These are phyloP conservation scores for Drosophila mercatorum DNA, from an alignment of 2,888 invertebrate genomes.

Conservation along the genomic window DNA sequence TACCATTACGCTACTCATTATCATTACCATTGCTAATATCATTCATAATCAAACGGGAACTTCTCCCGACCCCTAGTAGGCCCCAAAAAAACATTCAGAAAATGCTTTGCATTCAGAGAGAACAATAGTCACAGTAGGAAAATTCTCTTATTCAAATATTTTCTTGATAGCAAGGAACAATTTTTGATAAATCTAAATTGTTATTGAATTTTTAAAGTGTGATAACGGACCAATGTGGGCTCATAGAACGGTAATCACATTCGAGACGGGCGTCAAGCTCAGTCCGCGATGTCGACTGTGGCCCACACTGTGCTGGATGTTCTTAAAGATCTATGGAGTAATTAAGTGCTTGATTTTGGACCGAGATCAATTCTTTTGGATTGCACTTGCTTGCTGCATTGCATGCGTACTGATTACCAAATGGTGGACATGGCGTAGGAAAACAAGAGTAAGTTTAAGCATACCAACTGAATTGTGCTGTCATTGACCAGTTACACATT, in stretches of 20 bases:
- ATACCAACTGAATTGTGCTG: background rate
- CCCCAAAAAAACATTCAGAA: background rate
- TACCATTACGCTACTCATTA: background rate
- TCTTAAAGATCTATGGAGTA: background rate
- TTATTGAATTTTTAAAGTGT: background rate
- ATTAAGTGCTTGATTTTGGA: constrained; percentile 2
- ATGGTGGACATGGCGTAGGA: background rate
- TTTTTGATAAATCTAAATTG: background rate
- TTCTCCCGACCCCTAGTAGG: background rate
- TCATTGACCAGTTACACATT: background rate
- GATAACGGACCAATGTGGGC: background rate
- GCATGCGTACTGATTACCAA: background rate
- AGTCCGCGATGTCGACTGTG: background rate
- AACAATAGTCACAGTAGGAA: background rate
- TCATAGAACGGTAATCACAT: background rate
- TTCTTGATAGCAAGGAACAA: background rate
- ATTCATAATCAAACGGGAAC: background rate
- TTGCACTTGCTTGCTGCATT: background rate
- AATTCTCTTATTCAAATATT: background rate
- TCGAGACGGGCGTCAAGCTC: constrained; percentile 4
- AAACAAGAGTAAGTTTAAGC: background rate
- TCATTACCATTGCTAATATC: background rate
- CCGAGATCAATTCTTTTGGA: background rate
- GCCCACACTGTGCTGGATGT: constrained; percentile 7
- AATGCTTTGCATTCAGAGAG: background rate